Conservation (phyloP, 2,113 vertebrate species). For the Austrofundulus limnaeus region DNA sequence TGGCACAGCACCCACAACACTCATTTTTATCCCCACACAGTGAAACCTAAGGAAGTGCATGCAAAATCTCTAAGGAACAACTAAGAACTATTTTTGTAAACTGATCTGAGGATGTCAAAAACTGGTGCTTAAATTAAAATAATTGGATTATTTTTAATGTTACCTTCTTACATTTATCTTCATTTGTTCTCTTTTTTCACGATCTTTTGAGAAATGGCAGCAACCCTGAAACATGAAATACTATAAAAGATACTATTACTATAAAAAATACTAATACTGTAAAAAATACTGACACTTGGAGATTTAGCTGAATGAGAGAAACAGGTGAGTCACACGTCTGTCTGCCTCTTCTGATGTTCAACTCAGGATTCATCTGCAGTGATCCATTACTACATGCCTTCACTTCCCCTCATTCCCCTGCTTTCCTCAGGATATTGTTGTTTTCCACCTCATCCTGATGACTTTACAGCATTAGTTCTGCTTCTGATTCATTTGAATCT, state of each 20-base stretch:
- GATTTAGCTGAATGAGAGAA: conserved; percentile 21
- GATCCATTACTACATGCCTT: conserved; percentile 24
- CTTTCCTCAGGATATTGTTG: conserved; percentile 19
- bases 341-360: conserved; percentile 20
- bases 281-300: conserved; percentile 6
- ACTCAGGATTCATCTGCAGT: conserved; percentile 17
- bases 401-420: conserved; percentile 24
- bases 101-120: too few relatives aligned
- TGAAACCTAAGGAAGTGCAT: too few relatives aligned
- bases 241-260: too few relatives aligned
- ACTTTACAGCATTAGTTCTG: background rate
- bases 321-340: conserved; percentile 12
- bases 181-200: background rate
- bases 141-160: too few relatives aligned
- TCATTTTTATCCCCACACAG: too few relatives aligned
- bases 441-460: conserved; percentile 8
- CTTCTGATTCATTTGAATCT: conserved; percentile 12
- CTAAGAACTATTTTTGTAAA: too few relatives aligned
- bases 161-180: too few relatives aligned
- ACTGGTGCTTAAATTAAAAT: too few relatives aligned
- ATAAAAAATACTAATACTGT: background rate
- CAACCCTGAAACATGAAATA: background rate
- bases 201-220: background rate
- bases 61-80: too few relatives aligned
- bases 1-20: too few relatives aligned